Evolutionary conservation across 2,113 vertebrate genomes (phyloP).

Genomic region (Pycnonotus jocosus): DNA sequence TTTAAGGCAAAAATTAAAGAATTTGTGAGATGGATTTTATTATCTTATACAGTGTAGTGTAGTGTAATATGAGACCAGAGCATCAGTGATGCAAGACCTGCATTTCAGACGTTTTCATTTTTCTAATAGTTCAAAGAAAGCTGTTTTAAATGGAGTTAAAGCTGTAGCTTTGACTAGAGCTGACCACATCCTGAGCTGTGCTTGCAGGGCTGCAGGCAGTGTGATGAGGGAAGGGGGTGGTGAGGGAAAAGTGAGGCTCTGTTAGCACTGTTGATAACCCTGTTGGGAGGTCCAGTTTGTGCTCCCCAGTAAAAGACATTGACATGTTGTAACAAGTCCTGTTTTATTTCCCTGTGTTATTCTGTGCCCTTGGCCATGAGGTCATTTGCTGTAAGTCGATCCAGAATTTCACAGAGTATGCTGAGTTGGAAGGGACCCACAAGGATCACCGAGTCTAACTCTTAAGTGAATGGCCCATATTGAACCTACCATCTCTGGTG

Average conservation of each 20-base stretch:
- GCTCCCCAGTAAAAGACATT: neutral
- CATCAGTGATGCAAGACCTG: neutral
- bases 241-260: neutral
- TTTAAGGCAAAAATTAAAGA: neutral
- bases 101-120: neutral
- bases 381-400: neutral
- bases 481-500: neutral
- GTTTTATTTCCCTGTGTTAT: neutral
- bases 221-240: fast-evolving
- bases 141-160: neutral
- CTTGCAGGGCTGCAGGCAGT: neutral
- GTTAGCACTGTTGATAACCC: neutral
- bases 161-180: neutral
- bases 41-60: neutral
- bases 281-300: neutral
- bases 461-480: neutral
- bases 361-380: neutral
- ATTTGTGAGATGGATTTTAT: neutral
- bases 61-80: neutral
- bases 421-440: neutral
- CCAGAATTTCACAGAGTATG: neutral
- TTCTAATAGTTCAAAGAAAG: neutral
- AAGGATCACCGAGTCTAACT: neutral
- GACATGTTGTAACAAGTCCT: neutral
- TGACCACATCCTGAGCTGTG: neutral